These are phyloP conservation scores for Drosophila pseudotalamancana DNA, from an alignment of 2,888 invertebrate species.

Conservation along the genomic window DNA sequence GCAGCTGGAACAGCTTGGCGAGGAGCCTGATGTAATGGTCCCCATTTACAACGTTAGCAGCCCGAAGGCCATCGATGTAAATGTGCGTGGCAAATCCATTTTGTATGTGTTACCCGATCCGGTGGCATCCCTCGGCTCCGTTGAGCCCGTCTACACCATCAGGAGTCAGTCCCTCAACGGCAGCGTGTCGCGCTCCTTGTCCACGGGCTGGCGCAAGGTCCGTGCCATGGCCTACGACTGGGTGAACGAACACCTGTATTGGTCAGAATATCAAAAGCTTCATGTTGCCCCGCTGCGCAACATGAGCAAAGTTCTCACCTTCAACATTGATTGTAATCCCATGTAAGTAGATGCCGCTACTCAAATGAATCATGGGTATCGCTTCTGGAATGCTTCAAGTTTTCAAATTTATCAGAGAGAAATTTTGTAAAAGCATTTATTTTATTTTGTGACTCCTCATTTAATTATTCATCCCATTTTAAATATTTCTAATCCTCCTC, in stretches of 20 bases:
- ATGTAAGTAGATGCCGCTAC: conserved; percentile 84
- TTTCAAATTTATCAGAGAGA: no score
- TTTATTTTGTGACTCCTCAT: no score
- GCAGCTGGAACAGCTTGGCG: conserved; percentile 64
- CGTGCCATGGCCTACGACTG: conserved; percentile 93
- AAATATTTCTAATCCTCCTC: no score
- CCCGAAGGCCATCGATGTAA: conserved; percentile 88
- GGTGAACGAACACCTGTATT: conserved; percentile 92
- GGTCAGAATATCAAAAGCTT: conserved; percentile 90
- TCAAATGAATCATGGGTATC: no score
- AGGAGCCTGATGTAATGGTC: conserved; percentile 86
- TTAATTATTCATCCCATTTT: no score
- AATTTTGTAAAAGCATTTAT: no score
- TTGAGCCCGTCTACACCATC: conserved; percentile 86
- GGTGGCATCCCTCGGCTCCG: conserved; percentile 21
- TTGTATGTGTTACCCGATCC: conserved; percentile 86
- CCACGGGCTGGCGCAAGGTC: conserved; percentile 86
- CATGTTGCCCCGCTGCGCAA: conserved; percentile 88
- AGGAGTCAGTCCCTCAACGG: conserved; percentile 88
- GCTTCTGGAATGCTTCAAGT: no score
- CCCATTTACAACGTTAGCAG: conserved; percentile 87
- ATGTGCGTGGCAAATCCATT: conserved; percentile 86
- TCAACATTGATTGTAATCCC: conserved; percentile 86
- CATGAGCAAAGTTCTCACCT: conserved; percentile 85
- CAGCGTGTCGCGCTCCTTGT: conserved; percentile 81